A percentile compares a stretch with the other conserved stretches of the same genome.
Conservation (phyloP, 2,888 invertebrate species). For the Lithophane leautieri region DNA sequence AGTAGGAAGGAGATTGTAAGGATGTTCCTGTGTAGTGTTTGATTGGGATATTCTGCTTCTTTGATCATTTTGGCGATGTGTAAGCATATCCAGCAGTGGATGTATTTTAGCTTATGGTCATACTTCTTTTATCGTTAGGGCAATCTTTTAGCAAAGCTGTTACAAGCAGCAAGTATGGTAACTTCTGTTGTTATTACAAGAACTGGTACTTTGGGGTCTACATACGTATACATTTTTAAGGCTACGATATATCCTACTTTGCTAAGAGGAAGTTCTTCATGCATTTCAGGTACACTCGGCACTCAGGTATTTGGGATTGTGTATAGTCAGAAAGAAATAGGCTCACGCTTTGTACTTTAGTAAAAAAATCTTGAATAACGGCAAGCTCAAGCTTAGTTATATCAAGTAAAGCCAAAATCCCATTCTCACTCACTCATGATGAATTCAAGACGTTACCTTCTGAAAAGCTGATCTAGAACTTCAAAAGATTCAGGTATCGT, state of each 20-base stretch:
- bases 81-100: no score
- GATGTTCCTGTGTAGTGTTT: slow-evolving; percentile 1
- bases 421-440: background rate
- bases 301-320: no score
- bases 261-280: background rate
- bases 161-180: background rate
- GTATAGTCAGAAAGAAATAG: background rate
- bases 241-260: background rate
- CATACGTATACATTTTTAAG: background rate
- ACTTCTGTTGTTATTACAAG: background rate
- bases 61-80: background rate
- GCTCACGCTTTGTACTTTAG: background rate
- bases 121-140: background rate
- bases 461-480: background rate
- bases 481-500: background rate
- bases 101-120: background rate
- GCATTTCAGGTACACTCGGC: background rate
- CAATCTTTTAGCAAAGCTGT: background rate
- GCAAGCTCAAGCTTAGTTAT: background rate
- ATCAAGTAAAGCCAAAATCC: background rate
- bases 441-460: background rate
- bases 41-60: slow-evolving; percentile 2
- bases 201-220: background rate
- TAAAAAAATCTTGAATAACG: background rate
- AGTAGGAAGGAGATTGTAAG: slow-evolving; percentile 18